Percentiles rank a stretch among this genome's conserved stretches.
These are phyloP conservation scores for Ichneumon xanthorius DNA, from an alignment of 2,888 invertebrate genomes.

Conservation along the genomic window DNA sequence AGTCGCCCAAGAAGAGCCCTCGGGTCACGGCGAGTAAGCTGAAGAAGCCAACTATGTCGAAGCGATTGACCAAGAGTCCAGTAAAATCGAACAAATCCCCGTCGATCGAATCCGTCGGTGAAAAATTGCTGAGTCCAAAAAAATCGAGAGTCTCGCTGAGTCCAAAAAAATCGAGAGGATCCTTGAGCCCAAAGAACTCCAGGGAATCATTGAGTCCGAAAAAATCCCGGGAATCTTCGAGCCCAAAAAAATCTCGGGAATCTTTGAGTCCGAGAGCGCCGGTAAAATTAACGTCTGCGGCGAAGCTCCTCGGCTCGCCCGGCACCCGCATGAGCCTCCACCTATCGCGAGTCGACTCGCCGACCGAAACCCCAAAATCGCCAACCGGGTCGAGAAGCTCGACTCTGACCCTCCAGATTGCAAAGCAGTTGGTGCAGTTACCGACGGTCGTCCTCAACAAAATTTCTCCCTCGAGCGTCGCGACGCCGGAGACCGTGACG, in stretches of 20 bases:
- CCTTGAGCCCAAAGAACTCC: neutral
- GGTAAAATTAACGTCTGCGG: neutral
- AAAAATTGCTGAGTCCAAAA: neutral
- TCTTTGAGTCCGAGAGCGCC: slow-evolving; percentile 2
- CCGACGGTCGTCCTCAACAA: slow-evolving; percentile 59
- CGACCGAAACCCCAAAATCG: slow-evolving; percentile 25
- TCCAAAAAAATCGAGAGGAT: neutral
- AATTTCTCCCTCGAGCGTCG: neutral
- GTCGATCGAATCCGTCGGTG: neutral
- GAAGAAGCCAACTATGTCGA: slow-evolving; percentile 42
- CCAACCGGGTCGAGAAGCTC: slow-evolving; percentile 27
- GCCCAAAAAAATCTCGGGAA: neutral
- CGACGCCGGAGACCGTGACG: slow-evolving; percentile 23
- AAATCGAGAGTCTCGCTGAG: neutral
- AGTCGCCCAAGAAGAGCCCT: slow-evolving; percentile 66
- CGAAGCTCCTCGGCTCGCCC: neutral
- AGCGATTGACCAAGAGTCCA: slow-evolving; percentile 29
- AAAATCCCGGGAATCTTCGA: neutral
- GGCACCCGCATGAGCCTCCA: neutral
- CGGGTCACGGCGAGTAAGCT: slow-evolving; percentile 56
- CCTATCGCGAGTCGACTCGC: slow-evolving; percentile 34
- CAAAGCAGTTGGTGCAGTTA: neutral
- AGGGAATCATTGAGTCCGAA: neutral
- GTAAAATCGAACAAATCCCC: slow-evolving; percentile 43
- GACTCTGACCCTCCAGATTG: neutral